These are phyloP conservation scores for Sebastes paucispinis DNA, from an alignment of 2,797 vertebrate species.

Conservation along the genomic window DNA sequence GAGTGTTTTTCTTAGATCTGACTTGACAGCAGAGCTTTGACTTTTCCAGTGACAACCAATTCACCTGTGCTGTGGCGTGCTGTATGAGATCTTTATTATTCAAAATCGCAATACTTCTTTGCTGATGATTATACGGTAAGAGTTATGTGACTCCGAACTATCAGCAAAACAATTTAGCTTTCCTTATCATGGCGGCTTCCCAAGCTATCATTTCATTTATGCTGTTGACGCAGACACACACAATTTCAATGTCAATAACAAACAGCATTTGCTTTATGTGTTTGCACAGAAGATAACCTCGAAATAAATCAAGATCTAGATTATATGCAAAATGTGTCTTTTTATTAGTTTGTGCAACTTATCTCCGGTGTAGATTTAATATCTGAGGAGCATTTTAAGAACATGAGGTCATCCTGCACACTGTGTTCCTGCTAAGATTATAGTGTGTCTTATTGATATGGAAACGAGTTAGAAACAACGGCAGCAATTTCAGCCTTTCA, in stretches of 20 bases:
- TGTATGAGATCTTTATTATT: background rate
- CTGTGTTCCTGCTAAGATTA: background rate
- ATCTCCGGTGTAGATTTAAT: slow-evolving; percentile 18
- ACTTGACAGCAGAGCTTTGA: background rate
- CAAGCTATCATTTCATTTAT: slow-evolving; percentile 12
- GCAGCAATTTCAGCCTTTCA: background rate
- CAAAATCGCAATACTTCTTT: background rate
- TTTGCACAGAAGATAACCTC: background rate
- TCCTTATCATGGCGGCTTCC: slow-evolving; percentile 1
- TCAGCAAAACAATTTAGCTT: slow-evolving; percentile 17
- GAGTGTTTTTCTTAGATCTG: background rate
- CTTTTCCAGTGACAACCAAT: background rate
- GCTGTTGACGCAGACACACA: background rate
- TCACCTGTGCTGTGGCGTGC: background rate
- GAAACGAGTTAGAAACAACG: background rate
- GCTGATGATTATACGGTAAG: background rate
- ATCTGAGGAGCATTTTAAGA: slow-evolving; percentile 9
- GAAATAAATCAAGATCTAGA: slow-evolving; percentile 11
- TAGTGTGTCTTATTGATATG: background rate
- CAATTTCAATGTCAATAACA: slow-evolving; percentile 5
- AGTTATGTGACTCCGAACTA: background rate
- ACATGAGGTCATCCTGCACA: background rate
- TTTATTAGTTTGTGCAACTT: slow-evolving; percentile 22
- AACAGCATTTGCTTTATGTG: background rate
- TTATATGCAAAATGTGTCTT: background rate